Conservation (phyloP, 2,797 vertebrate species). For the Pantherophis alleghaniensis region DNA sequence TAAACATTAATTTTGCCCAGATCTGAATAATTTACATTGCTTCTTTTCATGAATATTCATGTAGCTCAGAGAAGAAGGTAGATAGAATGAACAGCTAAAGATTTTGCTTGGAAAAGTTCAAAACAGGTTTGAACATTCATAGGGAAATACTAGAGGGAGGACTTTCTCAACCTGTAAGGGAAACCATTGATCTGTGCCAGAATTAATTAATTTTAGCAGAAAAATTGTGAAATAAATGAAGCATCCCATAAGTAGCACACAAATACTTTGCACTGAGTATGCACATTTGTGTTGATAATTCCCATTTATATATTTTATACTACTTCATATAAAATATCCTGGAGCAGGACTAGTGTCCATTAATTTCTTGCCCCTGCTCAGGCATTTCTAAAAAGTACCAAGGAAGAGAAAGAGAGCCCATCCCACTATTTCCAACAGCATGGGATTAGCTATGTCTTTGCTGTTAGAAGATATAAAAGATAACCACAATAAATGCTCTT, state of each 20-base stretch:
- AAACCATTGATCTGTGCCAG: background rate
- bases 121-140: background rate
- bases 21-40: background rate
- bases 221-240: background rate
- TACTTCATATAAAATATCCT: background rate
- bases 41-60: background rate
- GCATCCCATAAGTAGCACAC: background rate
- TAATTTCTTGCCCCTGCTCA: background rate
- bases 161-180: background rate
- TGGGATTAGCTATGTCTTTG: background rate
- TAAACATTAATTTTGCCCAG: background rate
- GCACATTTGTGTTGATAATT: background rate
- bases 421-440: background rate
- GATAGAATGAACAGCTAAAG: background rate
- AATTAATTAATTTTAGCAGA: background rate
- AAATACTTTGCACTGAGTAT: background rate
- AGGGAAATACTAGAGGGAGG: background rate
- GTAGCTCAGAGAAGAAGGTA: background rate
- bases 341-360: background rate
- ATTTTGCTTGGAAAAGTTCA: background rate
- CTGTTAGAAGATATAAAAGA: background rate
- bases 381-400: too few relatives aligned
- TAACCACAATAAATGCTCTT: background rate
- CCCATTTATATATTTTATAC: background rate
- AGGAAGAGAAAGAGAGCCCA: background rate